phyloP scores from a whole-genome alignment of 2,888 invertebrate species.

The Micoletzkya japonica region DNA sequence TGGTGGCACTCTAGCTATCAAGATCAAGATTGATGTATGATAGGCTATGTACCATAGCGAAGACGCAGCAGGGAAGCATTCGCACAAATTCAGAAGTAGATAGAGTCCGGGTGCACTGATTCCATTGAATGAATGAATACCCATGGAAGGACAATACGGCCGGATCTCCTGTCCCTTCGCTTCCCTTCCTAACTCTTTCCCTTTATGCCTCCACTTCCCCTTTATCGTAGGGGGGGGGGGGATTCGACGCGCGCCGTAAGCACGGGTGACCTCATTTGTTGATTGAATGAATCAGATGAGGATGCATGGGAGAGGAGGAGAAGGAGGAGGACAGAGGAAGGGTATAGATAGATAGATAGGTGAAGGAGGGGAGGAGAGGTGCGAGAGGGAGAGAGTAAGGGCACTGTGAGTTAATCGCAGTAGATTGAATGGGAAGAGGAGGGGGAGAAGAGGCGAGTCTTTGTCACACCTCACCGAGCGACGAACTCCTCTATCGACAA shows the following conservation, averaged over 20 bases:
- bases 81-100: too few relatives aligned
- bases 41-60: too few relatives aligned
- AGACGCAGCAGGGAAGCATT: too few relatives aligned
- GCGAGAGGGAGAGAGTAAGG: slow-evolving; percentile 4
- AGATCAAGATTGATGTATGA: too few relatives aligned
- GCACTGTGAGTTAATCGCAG: background rate
- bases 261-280: slow-evolving; percentile 10
- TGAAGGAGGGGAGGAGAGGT: background rate
- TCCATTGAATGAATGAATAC: too few relatives aligned
- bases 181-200: too few relatives aligned
- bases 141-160: too few relatives aligned
- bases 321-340: background rate
- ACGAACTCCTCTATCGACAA: background rate
- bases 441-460: slow-evolving; percentile 8
- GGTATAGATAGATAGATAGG: background rate
- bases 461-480: slow-evolving; percentile 15
- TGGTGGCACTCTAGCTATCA: too few relatives aligned
- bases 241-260: background rate
- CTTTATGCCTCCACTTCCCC: too few relatives aligned
- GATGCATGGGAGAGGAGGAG: background rate
- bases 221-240: too few relatives aligned
- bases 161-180: too few relatives aligned
- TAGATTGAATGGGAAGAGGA: background rate
- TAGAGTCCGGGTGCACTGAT: too few relatives aligned
- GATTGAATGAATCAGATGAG: slow-evolving; percentile 6